Conservation (phyloP, 2,113 vertebrate species). For the Pica pica region DNA sequence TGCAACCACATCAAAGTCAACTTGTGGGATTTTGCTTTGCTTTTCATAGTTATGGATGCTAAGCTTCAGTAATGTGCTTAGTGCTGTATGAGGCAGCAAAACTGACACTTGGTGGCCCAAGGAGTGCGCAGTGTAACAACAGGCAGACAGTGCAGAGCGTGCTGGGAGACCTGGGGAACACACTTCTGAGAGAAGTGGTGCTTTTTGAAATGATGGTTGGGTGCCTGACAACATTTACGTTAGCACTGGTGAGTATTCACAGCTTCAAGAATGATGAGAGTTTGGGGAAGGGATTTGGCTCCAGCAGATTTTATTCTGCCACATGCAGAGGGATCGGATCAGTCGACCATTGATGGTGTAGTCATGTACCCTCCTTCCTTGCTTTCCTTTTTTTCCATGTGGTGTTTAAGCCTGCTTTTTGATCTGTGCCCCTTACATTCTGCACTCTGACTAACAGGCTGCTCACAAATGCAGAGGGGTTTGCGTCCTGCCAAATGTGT, state of each 20-base stretch:
- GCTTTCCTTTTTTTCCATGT: background rate
- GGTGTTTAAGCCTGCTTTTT: background rate
- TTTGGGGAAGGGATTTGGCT: constrained; percentile 29
- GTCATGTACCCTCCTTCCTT: background rate
- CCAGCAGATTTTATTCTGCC: constrained; percentile 16
- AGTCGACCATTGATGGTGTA: background rate
- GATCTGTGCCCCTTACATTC: background rate
- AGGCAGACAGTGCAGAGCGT: background rate
- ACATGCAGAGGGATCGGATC: constrained; percentile 12
- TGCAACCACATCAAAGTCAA: constrained; percentile 22
- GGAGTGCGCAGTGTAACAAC: background rate
- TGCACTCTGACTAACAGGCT: background rate
- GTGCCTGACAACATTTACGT: background rate
- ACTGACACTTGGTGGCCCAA: constrained; percentile 1
- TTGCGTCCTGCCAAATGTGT: background rate
- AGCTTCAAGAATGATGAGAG: background rate
- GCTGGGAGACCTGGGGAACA: background rate
- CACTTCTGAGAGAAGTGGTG: background rate
- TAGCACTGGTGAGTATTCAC: background rate
- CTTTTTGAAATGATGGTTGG: background rate
- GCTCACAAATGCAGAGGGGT: background rate
- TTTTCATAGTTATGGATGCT: constrained; percentile 13
- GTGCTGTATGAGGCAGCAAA: background rate
- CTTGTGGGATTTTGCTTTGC: constrained; percentile 6
- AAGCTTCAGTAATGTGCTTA: constrained; percentile 50